Conservation (phyloP, 2,797 vertebrate genomes). For the Acanthornis magna region DNA sequence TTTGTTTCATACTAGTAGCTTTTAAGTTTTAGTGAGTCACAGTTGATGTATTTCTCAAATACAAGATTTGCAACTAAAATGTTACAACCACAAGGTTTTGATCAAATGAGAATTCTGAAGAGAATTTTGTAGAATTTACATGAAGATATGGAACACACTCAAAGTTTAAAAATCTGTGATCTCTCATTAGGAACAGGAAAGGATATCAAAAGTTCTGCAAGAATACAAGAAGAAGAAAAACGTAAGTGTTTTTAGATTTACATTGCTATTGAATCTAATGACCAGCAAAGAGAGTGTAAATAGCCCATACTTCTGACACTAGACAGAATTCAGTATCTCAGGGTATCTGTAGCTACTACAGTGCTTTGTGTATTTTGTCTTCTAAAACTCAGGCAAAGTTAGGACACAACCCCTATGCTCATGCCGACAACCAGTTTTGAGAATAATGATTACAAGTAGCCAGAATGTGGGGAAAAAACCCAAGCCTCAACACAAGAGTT, state of each 20-base stretch:
- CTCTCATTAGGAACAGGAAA: constrained; percentile 85
- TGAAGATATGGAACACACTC: background rate
- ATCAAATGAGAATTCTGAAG: background rate
- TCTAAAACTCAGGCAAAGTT: background rate
- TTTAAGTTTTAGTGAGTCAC: background rate
- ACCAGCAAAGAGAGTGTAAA: background rate
- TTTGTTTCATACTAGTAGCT: background rate
- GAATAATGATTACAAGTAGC: background rate
- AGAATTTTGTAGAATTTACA: background rate
- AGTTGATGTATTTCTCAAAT: background rate
- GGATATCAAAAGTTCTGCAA: constrained; percentile 88
- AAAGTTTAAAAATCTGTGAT: background rate
- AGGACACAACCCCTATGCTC: background rate
- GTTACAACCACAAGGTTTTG: background rate
- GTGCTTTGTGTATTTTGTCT: background rate
- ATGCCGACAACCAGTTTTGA: background rate
- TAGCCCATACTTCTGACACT: background rate
- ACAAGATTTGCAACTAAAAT: background rate
- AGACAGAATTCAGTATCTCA: background rate
- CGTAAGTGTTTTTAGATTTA: constrained; percentile 78
- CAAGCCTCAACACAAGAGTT: background rate
- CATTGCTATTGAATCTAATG: background rate
- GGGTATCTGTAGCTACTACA: background rate
- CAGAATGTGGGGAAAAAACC: background rate
- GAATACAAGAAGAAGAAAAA: constrained; percentile 93